These are phyloP conservation scores for Dicyrtoma fusca DNA, from an alignment of 2,888 invertebrate genomes.

Conservation along the genomic window DNA sequence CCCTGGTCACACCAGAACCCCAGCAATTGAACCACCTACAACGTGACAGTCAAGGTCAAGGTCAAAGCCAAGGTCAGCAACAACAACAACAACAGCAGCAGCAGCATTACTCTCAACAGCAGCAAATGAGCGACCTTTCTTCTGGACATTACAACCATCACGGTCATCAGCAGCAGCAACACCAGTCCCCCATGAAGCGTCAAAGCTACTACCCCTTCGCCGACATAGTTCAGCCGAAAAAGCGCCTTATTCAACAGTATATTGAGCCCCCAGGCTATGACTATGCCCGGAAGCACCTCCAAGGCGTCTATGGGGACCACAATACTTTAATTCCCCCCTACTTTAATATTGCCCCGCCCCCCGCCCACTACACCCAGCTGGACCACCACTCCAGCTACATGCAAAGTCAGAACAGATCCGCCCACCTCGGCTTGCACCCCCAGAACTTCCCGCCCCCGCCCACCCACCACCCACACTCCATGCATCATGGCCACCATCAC, in stretches of 20 bases:
- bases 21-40: no score
- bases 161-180: neutral
- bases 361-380: neutral
- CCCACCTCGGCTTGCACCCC: no score
- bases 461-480: slow-evolving; percentile 4
- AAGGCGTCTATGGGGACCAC: neutral
- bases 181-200: slow-evolving; percentile 5
- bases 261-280: neutral
- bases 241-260: slow-evolving; percentile 15
- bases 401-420: slow-evolving; percentile 10
- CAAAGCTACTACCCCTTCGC: neutral
- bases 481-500: slow-evolving; percentile 7
- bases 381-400: neutral
- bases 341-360: neutral
- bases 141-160: neutral
- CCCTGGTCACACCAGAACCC: no score
- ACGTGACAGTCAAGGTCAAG: neutral
- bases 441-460: neutral
- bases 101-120: neutral
- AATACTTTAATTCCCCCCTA: neutral
- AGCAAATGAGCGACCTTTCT: neutral
- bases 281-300: no score
- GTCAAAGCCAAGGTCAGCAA: neutral
- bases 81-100: slow-evolving; percentile 1
- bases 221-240: slow-evolving; percentile 23